phyloP scores from a whole-genome alignment of 2,113 vertebrate species.

The Trochalopteron elliotii region DNA sequence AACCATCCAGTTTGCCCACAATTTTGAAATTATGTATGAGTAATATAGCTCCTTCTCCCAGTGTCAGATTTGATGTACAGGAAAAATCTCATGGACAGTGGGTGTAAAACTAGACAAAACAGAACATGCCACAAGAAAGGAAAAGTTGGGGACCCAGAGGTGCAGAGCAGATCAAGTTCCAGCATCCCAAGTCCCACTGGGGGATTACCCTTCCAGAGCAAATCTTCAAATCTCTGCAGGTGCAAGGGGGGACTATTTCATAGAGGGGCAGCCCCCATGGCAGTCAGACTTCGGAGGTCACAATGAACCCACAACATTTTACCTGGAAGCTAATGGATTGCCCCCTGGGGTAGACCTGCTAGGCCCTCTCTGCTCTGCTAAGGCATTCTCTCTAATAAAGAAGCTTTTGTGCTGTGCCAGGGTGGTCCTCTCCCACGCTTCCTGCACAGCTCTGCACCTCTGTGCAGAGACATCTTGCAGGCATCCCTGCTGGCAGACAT shows the following conservation, averaged over 20 bases:
- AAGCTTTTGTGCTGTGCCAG: neutral
- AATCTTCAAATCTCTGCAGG: neutral
- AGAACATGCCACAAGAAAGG: neutral
- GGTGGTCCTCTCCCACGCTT: neutral
- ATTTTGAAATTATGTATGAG: conserved; percentile 30
- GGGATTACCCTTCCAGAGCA: neutral
- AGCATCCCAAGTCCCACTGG: neutral
- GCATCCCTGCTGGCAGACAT: neutral
- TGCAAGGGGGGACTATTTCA: neutral
- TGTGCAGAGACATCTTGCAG: neutral
- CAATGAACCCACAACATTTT: neutral
- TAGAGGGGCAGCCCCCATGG: neutral
- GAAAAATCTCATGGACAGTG: neutral
- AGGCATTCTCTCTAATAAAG: neutral
- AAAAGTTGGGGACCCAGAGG: accelerated
- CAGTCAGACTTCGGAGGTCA: neutral
- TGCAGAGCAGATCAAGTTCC: accelerated
- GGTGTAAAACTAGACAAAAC: neutral
- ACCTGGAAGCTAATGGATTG: neutral
- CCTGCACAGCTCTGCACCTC: neutral
- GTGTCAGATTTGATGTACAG: neutral
- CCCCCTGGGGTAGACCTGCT: neutral
- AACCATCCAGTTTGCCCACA: neutral
- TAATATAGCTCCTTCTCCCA: neutral
- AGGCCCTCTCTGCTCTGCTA: neutral